Percentiles rank a stretch among this genome's conserved stretches.
phyloP scores from a whole-genome alignment of 2,113 vertebrate species.

The Pseudopodoces humilis region DNA sequence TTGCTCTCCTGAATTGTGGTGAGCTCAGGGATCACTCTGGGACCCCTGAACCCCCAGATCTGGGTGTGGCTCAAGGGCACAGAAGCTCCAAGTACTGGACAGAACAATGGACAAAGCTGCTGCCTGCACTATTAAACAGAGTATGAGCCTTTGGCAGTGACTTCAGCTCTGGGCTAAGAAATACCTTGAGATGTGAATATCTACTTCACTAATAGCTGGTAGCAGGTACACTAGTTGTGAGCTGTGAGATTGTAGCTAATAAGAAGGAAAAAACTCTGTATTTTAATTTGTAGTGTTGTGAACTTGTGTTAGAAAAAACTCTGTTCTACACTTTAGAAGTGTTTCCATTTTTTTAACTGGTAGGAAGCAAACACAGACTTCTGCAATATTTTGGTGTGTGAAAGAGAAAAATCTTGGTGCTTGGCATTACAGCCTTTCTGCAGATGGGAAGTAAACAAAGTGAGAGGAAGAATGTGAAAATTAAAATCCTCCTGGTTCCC shows the following conservation, averaged over 20 bases:
- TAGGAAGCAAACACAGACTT: background rate
- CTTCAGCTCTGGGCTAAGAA: background rate
- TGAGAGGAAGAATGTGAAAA: background rate
- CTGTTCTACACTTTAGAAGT: background rate
- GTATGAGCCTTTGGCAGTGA: background rate
- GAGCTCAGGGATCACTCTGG: background rate
- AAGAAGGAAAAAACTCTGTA: background rate
- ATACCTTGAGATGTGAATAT: rapidly evolving
- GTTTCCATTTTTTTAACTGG: background rate
- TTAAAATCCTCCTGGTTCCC: background rate
- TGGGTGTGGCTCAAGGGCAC: rapidly evolving
- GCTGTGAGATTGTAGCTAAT: background rate
- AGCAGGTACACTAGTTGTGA: background rate
- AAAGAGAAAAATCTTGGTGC: background rate
- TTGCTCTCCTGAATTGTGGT: background rate
- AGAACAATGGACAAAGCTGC: background rate
- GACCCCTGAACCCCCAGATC: background rate
- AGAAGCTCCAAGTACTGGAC: background rate
- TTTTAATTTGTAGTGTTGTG: background rate
- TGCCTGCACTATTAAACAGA: background rate
- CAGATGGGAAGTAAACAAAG: background rate
- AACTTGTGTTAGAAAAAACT: conserved; percentile 9
- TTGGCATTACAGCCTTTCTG: background rate
- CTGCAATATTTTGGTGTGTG: background rate
- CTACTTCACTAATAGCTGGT: background rate